Evolutionary conservation across 2,797 vertebrate species (phyloP).

Genomic region (Gephyroberyx darwinii): DNA sequence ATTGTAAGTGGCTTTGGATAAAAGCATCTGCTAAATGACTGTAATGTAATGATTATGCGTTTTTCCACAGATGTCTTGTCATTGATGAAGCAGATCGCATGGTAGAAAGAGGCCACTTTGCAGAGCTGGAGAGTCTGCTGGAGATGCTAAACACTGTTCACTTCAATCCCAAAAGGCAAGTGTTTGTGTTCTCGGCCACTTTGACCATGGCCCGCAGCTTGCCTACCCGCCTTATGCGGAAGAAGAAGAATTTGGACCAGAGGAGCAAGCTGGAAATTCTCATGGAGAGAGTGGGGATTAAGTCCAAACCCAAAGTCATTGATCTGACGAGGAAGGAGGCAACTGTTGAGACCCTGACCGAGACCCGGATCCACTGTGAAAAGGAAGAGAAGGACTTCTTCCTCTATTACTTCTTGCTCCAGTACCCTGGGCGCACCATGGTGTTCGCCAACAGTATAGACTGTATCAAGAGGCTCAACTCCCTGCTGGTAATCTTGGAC

Average conservation of each 20-base stretch:
- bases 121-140: constrained; percentile 91
- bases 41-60: not conserved
- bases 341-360: constrained; percentile 92
- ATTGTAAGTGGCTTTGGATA: too few relatives aligned
- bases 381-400: constrained; percentile 94
- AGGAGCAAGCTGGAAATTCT: constrained; percentile 88
- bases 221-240: constrained; percentile 88
- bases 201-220: constrained; percentile 89
- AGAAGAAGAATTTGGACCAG: constrained; percentile 88
- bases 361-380: constrained; percentile 92
- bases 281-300: constrained; percentile 92
- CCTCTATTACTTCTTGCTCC: constrained; percentile 95
- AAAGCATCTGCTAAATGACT: too few relatives aligned
- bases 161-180: constrained; percentile 90
- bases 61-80: constrained; percentile 88
- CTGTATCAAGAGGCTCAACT: constrained; percentile 93
- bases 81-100: constrained; percentile 98
- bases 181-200: constrained; percentile 96
- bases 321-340: constrained; percentile 94
- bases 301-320: constrained; percentile 91
- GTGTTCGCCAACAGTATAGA: constrained; percentile 99
- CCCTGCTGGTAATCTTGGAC: constrained; percentile 90
- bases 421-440: constrained; percentile 93
- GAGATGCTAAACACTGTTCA: constrained; percentile 91
- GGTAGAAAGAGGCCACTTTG: constrained; percentile 96